phyloP scores from a whole-genome alignment of 2,888 invertebrate species.

The Meteorus cinctellus region DNA sequence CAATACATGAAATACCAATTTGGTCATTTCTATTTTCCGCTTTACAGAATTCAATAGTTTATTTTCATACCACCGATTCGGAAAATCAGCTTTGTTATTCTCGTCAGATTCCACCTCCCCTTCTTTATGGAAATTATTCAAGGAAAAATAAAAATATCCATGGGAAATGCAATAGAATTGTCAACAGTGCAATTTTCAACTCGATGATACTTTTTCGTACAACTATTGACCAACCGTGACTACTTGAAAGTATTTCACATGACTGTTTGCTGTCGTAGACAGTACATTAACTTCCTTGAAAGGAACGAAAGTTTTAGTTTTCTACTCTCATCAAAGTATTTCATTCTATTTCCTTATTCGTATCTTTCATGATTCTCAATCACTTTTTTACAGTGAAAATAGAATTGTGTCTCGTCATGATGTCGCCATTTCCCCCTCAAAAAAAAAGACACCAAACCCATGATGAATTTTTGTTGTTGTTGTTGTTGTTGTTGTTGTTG shows the following conservation, averaged over 20 bases:
- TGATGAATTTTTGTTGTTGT: too few species aligned
- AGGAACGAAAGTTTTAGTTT: too few species aligned
- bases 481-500: background rate
- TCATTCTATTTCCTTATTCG: too few species aligned
- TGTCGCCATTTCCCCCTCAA: conserved; percentile 17
- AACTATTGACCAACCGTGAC: too few species aligned
- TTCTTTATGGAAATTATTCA: background rate
- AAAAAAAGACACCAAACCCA: background rate
- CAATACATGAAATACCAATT: conserved; percentile 62
- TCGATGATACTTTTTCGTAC: too few species aligned
- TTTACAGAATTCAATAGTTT: conserved; percentile 64
- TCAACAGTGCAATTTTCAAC: too few species aligned
- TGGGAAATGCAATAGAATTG: too few species aligned
- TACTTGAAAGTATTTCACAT: too few species aligned
- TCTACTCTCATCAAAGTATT: too few species aligned
- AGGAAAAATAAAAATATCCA: background rate
- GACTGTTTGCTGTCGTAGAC: too few species aligned
- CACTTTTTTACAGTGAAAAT: background rate
- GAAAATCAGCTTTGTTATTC: background rate
- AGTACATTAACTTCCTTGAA: too few species aligned
- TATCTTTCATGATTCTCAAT: background rate
- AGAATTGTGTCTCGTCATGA: background rate
- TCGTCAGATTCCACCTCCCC: background rate
- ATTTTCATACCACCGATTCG: conserved; percentile 54
- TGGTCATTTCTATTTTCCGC: conserved; percentile 60